phyloP scores from a whole-genome alignment of 2,797 vertebrate species.

The Tokudaia tokunoshimensis region DNA sequence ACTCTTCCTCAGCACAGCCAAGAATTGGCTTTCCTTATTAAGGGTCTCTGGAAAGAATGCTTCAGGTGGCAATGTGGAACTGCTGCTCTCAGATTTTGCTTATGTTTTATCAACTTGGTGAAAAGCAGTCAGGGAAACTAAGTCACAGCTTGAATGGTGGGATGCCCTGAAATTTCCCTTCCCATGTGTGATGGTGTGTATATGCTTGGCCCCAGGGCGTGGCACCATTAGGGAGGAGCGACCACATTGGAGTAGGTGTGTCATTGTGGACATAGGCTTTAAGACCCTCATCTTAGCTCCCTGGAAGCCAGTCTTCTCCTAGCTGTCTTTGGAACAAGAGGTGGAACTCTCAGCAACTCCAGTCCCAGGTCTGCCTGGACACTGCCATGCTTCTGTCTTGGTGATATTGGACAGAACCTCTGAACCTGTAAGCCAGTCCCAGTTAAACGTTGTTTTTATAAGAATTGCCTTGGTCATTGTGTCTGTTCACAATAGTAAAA shows the following conservation, averaged over 20 bases:
- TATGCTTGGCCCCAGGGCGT: neutral
- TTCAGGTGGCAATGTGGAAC: neutral
- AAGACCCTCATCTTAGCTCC: neutral
- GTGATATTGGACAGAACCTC: neutral
- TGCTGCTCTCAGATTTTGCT: neutral
- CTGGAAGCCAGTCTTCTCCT: neutral
- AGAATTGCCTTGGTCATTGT: neutral
- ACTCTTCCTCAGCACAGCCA: neutral
- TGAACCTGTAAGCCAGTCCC: neutral
- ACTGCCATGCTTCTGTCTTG: neutral
- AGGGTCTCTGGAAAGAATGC: neutral
- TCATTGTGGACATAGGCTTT: neutral
- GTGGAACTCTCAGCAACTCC: neutral
- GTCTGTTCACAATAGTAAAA: neutral
- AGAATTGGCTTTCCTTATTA: neutral
- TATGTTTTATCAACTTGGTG: neutral
- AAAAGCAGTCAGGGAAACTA: neutral
- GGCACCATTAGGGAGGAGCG: neutral
- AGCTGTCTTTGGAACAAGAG: neutral
- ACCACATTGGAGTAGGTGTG: neutral
- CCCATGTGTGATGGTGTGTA: neutral
- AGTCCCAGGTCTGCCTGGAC: neutral
- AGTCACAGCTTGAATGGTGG: neutral
- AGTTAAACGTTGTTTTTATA: neutral
- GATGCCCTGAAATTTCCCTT: neutral